Base-by-base conservation (phyloP, 2,797 vertebrate species). In the Darevskia nairensis region DNA sequence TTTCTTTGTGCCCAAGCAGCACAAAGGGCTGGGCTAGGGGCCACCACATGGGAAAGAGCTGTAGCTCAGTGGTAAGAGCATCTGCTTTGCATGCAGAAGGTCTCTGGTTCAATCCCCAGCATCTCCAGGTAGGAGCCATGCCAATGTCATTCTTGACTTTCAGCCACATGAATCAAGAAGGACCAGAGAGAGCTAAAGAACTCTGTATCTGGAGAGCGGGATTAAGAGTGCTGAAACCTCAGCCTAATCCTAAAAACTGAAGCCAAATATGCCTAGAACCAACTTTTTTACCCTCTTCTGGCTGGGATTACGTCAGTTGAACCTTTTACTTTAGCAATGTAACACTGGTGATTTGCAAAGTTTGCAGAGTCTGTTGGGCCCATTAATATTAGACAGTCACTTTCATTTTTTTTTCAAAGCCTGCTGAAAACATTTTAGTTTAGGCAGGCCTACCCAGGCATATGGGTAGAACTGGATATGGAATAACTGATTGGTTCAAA, bases 1-100 rank as follows among this genome's bases (percentile, higher is more conserved):
- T 84, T 78, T 59, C 82, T 88, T 88, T 88, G 75, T 84, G 50
- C 41, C 35, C 19, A 44, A 64, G 76, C 74, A 44, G 21, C 75
- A 79, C 50, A 21, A 41, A 39, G 41, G 75, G 75, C 50, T 41
- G 41, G 81, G 46, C 8, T n/a, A 13, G 25, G 23, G 46, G 90
- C 74, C 32, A 89, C 55, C 46, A 55, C 6, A 11, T 8, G 39
- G 17, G 41, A 71, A 25, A 23, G 59, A 61, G 59, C 59, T 21
- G 59, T 61, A 61, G 59, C 59, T 61, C 59, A 61, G 59, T 5
- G 59, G 59, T 21, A 61, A 61, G 59, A 61, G 59, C 59, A 61
- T 6, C 59, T 21, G 59, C 59, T 61, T 6, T 61, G 59, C 59
- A 61, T 61, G 59, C 59, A 61, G 46, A 21, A 21, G 59, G 19